Percentiles rank a stretch among this genome's conserved stretches.
Evolutionary conservation across 2,797 vertebrate genomes (phyloP).

Genomic region (Glyptemys insculpta): DNA sequence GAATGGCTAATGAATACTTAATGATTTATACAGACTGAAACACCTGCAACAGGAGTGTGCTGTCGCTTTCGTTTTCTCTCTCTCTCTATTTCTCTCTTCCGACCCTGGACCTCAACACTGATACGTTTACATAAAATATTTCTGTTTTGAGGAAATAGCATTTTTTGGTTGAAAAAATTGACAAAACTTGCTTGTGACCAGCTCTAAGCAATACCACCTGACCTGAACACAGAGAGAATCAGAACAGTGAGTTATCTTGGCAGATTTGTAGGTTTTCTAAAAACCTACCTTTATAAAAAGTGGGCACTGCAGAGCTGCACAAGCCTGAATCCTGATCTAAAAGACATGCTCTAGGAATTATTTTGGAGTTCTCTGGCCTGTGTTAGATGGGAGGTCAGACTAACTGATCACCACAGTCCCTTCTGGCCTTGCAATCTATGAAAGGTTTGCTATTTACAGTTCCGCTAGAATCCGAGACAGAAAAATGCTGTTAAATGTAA

Average conservation of each 20-base stretch:
- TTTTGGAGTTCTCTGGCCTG: neutral
- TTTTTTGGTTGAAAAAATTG: neutral
- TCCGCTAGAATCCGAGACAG: slow-evolving; percentile 48
- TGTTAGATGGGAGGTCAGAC: neutral
- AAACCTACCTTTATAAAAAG: slow-evolving; percentile 12
- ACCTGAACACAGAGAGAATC: neutral
- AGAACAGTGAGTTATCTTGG: neutral
- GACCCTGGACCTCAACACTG: neutral
- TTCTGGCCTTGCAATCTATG: neutral
- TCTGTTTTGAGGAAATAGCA: neutral
- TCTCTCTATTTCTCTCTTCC: neutral
- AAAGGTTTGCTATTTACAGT: slow-evolving; percentile 56
- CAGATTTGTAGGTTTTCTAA: slow-evolving; percentile 28
- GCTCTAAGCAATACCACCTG: neutral
- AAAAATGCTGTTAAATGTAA: slow-evolving; percentile 48
- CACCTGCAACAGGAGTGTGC: neutral
- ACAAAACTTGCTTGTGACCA: neutral
- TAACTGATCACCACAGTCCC: neutral
- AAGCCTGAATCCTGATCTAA: slow-evolving; percentile 19
- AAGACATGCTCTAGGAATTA: neutral
- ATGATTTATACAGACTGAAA: neutral
- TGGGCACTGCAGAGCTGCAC: slow-evolving; percentile 27
- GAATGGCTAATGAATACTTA: neutral
- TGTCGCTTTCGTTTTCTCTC: neutral
- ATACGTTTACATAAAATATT: neutral